A percentile compares a stretch with the other conserved stretches of the same genome.
Conservation (phyloP, 2,888 invertebrate species). For the Luperina testacea region DNA sequence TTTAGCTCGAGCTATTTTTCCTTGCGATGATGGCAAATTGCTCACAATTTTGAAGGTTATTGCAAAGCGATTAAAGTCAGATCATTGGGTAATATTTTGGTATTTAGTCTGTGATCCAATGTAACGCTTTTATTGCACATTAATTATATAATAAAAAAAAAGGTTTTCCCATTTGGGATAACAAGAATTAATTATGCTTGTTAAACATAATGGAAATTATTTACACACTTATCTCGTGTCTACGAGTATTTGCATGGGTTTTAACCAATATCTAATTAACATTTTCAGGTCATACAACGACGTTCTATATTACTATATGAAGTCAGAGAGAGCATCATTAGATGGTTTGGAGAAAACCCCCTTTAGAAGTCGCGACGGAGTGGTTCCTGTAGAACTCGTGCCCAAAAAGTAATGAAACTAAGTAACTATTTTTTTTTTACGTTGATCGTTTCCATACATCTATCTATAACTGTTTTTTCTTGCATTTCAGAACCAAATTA, state of each 20-base stretch:
- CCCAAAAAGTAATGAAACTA: conserved; percentile 80
- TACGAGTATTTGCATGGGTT: neutral
- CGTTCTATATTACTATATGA: conserved; percentile 90
- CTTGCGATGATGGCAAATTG: neutral
- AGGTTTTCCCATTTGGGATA: neutral
- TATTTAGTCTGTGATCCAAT: neutral
- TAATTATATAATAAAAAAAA: neutral
- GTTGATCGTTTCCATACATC: neutral
- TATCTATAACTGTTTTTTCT: neutral
- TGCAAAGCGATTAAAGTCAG: neutral
- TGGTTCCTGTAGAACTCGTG: conserved; percentile 91
- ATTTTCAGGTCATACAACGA: conserved; percentile 90
- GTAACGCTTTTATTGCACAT: neutral
- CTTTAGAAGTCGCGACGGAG: conserved; percentile 91
- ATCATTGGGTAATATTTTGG: neutral
- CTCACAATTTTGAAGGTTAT: neutral
- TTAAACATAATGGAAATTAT: neutral
- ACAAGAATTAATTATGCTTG: neutral
- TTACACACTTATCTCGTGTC: neutral
- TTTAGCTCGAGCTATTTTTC: neutral
- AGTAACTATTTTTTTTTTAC: neutral
- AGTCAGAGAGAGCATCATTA: conserved; percentile 90
- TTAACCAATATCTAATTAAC: conserved; percentile 1
- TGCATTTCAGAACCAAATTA: conserved; percentile 80
- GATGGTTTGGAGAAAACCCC: conserved; percentile 84